Conservation (phyloP, 2,797 vertebrate genomes). For the Characodon lateralis region DNA sequence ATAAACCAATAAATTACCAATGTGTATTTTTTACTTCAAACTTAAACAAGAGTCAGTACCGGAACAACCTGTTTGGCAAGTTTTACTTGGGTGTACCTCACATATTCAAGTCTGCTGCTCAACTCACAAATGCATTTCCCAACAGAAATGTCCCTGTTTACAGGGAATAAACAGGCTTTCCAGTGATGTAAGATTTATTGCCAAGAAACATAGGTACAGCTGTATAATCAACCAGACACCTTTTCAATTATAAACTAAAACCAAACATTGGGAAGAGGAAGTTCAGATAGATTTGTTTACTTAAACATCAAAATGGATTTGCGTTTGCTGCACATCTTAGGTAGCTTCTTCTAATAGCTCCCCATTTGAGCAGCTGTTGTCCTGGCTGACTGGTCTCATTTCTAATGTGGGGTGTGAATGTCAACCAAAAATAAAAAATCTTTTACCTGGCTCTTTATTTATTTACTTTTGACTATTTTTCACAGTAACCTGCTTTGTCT, state of each 20-base stretch:
- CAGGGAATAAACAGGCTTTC: neutral
- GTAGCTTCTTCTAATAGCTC: neutral
- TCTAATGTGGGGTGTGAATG: neutral
- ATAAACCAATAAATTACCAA: neutral
- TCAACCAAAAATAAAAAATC: neutral
- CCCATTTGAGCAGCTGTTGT: conserved; percentile 11
- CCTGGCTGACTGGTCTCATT: neutral
- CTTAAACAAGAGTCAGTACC: neutral
- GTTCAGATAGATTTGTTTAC: no score
- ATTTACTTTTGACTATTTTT: conserved; percentile 13
- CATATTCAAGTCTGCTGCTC: neutral
- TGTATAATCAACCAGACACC: neutral
- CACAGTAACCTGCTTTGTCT: neutral
- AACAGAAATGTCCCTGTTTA: neutral
- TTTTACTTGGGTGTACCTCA: neutral
- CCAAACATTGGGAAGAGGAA: no score
- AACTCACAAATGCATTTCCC: neutral
- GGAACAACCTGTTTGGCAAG: neutral
- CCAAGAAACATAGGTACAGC: neutral
- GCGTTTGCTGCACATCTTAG: no score
- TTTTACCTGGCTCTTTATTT: neutral
- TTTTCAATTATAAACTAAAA: no score
- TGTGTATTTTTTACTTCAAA: neutral
- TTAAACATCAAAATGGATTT: no score
- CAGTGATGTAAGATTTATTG: neutral